phyloP scores from a whole-genome alignment of 2,797 vertebrate genomes.

The Cephalopachus bancanus region DNA sequence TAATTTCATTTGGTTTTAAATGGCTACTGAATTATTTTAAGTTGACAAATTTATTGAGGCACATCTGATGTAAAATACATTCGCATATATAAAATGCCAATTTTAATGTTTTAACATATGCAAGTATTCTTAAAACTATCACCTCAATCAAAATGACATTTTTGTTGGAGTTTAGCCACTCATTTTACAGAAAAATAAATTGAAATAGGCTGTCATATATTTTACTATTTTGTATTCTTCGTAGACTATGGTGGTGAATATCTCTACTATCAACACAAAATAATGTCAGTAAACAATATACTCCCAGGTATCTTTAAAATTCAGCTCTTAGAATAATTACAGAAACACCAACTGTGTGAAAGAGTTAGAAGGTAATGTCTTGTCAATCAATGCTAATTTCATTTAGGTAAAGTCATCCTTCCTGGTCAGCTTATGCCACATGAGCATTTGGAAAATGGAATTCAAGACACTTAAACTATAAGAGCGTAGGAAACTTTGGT shows the following conservation, averaged over 20 bases:
- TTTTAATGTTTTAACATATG: background rate
- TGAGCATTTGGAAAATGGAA: background rate
- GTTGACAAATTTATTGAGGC: background rate
- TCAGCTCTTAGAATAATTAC: background rate
- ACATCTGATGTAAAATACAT: background rate
- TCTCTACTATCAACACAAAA: background rate
- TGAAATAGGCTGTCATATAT: background rate
- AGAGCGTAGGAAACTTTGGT: background rate
- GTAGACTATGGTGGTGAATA: background rate
- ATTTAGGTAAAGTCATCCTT: background rate
- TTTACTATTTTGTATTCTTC: background rate
- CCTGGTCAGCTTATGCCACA: background rate
- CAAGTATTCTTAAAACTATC: background rate
- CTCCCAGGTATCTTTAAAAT: background rate
- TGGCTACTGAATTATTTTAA: background rate
- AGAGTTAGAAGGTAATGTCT: background rate
- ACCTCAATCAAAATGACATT: background rate
- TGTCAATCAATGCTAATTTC: background rate
- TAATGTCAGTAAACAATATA: background rate
- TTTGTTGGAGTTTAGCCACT: background rate
- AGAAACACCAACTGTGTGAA: background rate
- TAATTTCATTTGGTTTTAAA: background rate
- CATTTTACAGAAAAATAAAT: background rate
- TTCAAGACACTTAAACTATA: background rate
- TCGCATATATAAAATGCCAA: background rate